Base-by-base conservation (phyloP, 2,113 vertebrate genomes). In the Corydoras maculifer region DNA sequence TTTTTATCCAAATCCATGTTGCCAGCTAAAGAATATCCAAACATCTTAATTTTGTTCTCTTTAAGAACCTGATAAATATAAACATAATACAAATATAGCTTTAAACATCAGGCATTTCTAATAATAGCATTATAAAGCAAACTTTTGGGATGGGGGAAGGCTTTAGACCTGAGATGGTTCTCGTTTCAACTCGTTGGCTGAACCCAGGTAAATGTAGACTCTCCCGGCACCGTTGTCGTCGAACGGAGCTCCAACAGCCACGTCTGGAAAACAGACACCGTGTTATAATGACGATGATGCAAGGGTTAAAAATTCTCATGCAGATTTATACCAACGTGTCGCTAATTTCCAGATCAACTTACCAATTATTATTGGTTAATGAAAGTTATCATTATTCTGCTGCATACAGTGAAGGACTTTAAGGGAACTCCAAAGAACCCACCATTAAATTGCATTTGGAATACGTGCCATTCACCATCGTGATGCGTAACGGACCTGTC, bases 1-100 rank as follows among this genome's bases (percentile, higher is more conserved):
- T 99, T 99, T 79, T 58, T 81, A 78, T 99, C 97, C 80, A 99
- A 83, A 82, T 99, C 97, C 93, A 98, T 94, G 84, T 94, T 94
- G 66, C 94, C 95, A 61, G 94, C 93, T 82, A 99, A 82, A 62
- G 97, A 98, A 80, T 98, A 99, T 64, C 97, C 97, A 82, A 98
- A 99, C 74, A 82, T 85, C 35, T 0, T 74, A 9, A 84, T 84
- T 11, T 70, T 73, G 67, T 79, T 66, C 6, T 90, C 91, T 55
- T 84, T 77, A 10, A 99, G 87, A 78, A 91, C 77, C 96, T 99
- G 74, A 77, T 81, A 75, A 71, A 51, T 5, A 58, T 14, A 68
- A 4, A 58, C 14, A 29, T 14, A n/a, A 48, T 5, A 66, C 30
- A 18, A 35, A 2, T 8, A 43, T 8, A 4, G 35, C 35, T 43